phyloP scores from a whole-genome alignment of 2,888 invertebrate genomes.

The Andricus quercusramuli region DNA sequence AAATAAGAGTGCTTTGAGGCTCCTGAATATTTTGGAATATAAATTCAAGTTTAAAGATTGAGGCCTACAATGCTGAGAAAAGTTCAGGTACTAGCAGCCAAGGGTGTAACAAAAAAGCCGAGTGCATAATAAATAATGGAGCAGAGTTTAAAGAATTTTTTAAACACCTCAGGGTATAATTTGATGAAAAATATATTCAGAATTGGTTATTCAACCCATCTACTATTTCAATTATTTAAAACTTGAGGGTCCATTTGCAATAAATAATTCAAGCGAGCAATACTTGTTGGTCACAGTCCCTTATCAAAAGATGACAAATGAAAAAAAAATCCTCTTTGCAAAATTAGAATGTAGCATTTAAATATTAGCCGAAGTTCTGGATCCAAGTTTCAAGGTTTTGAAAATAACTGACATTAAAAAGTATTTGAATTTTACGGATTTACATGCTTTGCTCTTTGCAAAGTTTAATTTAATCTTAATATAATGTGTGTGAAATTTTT shows the following conservation, averaged over 20 bases:
- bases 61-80: neutral
- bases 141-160: no score
- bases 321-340: neutral
- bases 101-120: neutral
- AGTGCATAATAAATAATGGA: neutral
- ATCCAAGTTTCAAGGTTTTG: neutral
- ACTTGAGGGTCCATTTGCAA: no score
- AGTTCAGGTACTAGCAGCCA: neutral
- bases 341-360: neutral
- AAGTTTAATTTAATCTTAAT: neutral
- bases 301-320: neutral
- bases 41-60: constrained; percentile 29
- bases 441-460: neutral
- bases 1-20: constrained; percentile 22
- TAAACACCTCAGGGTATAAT: no score
- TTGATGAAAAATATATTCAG: no score
- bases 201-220: no score
- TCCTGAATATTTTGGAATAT: constrained; percentile 31
- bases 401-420: neutral
- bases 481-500: neutral
- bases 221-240: no score
- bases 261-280: no score
- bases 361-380: neutral
- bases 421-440: neutral
- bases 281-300: no score